Evolutionary conservation across 2,797 vertebrate genomes (phyloP), one percentile per base, ranked within the genome.

Genomic region (Pseudomugil gertrudae): DNA sequence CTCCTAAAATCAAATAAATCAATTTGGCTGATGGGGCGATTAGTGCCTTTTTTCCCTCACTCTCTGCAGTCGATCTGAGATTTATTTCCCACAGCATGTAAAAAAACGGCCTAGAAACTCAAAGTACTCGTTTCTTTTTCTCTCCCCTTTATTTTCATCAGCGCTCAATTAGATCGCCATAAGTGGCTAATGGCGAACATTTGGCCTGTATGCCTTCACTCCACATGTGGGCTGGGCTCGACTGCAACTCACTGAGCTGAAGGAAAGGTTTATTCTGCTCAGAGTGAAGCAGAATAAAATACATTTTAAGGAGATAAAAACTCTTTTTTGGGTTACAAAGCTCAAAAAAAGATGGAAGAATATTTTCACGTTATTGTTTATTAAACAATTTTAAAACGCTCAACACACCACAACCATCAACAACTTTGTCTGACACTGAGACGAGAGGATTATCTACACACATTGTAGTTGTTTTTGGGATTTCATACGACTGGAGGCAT

Each of bases 21-120:
- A 90, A 80, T 57, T 27, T 30, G 72, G 50, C 74, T 85, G 86
- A 86, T 81, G 64, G 83, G 90, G 66, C 78, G 82, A 89, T 89
- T 85, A 81, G 81, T 73, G 81, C 73, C 83, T 85, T 76, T 81
- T 70, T 62, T 23, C 63, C 68, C 69, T 62, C 61, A 61, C 62
- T 33, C 47, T 69, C 71, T 53, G 36, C 63, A 56, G 47, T 78
- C 69, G 64, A 56, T 81, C 71, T 64, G 32, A 73, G 74, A 43
- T 72, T 73, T 74, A 73, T 85, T 85, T 76, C 72, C 78, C 72
- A 59, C 52, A 15, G 50, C 72, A 62, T 53, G 82, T 78, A 78
- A 83, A 87, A 84, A 77, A 43, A 48, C 11, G 66, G 35, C 55
- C 45, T 26, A 64, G 45, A 80, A 83, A 84, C 69, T 61, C 58